Base-by-base conservation (phyloP, 2,888 invertebrate species). In the Anthophora plumipes region DNA sequence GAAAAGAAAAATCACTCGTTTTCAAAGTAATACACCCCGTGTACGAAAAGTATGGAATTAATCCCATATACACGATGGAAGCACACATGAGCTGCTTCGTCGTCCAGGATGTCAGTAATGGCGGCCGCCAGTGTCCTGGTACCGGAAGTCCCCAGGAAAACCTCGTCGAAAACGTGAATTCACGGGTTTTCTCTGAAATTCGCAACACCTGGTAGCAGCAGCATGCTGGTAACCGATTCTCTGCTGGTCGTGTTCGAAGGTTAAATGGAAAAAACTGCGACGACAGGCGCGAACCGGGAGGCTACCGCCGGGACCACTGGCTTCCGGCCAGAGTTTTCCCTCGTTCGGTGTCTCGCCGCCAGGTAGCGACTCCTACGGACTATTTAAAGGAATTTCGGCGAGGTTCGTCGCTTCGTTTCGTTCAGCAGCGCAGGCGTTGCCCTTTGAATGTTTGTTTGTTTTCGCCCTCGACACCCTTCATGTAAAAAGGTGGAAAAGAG, bases 371-470 rank as follows among this genome's bases (percentile, higher is more conserved):
- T 89, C 86, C 85, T 88, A 89, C 86, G 94, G 94, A 94, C 95
- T 95, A 95, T 95, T 95, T 95, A 95, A 95, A 94, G 93, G 92
- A 93, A 92, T 93, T 92, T 94, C 93, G 91, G 92, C 91, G 92
- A 90, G 92, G 89, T 91, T 93, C 94, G 94, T 92, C 93, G 95
- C 94, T 92, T 95, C 95, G 95, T 95, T 94, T 94, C 94, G 92
- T 94, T 94, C 94, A 94, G 94, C 93, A 94, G 93, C 94, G 94
- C 93, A 94, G 93, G 93, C 93, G 92, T 92, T 92, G 92, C 91
- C 93, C 92, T 92, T 89, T 89, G 87, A 86, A 89, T 91, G 90
- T 91, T 89, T 90, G 90, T 90, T 83, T 86, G 76, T 86, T 84
- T 84, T 82, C 80, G 80, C 69, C 79, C 80, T 84, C 75, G 54